Evolutionary conservation across 2,888 invertebrate genomes (phyloP), one percentile per base, ranked within the genome.

Genomic region (Xestia sexstrigata): DNA sequence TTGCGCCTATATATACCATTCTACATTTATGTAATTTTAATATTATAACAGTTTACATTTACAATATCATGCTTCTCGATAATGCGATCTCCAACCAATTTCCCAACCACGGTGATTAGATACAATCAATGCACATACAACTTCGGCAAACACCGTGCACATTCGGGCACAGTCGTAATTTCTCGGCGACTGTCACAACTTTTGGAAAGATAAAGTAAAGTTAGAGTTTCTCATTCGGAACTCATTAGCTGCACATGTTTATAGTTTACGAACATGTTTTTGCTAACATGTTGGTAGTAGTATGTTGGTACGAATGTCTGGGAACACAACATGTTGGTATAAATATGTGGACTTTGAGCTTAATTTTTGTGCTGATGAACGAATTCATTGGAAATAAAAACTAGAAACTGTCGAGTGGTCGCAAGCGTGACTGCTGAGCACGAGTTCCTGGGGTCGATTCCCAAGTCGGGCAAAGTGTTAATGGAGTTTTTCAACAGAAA

Each of bases 171-270:
- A 79, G 58, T 81, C 79, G 83, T 82, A 83, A 81, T 83, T 83
- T 72, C 83, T 71, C 68, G 26, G 23, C n/a, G n/a, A 72, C 62
- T 83, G 82, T 82, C 80, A 82, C 70, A 82, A 78, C 63, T 72
- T 63, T 23, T 15, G 9, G n/a, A 47, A 83, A 84, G 84, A 79
- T 83, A 78, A 82, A 83, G 83, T 81, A 63, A 75, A 67, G 70
- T 60, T 74, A 65, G 62, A 79, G 74, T 79, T 82, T 80, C 73
- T 60, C 80, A 74, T 82, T 74, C 26, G 68, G 80, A 84, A 84
- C 80, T 82, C 82, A 82, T 82, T 82, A 82, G 82, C 30, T 84
- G 84, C 84, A 84, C 74, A 79, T 84, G 82, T 35, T 82, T 68
- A 67, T 65, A 83, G 81, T 81, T 78, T 78, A 65, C 35, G 45